These are phyloP conservation scores for Hartigia nigra DNA, from an alignment of 2,888 invertebrate species.

Conservation along the genomic window DNA sequence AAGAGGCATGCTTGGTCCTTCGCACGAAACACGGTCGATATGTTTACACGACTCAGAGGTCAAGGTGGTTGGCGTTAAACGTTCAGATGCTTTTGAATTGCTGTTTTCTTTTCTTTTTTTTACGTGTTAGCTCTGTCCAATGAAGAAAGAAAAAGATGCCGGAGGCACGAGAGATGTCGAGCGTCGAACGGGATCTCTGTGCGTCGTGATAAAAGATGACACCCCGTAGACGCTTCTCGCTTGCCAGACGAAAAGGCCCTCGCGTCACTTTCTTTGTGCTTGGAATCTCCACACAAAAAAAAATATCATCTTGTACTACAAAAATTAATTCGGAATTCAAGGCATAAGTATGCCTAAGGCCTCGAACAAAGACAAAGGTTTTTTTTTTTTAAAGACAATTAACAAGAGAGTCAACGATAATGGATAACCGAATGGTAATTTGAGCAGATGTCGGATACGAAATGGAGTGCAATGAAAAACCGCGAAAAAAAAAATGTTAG, in stretches of 20 bases:
- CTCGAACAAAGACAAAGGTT: no score
- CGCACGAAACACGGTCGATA: neutral
- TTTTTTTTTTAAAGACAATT: no score
- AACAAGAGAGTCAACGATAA: no score
- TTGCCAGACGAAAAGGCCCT: neutral
- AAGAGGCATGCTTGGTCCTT: neutral
- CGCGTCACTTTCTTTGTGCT: neutral
- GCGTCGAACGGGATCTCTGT: neutral
- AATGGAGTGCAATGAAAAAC: neutral
- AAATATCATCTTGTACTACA: neutral
- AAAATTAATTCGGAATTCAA: neutral
- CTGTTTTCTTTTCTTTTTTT: neutral
- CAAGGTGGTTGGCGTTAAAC: neutral
- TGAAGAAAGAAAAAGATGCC: neutral
- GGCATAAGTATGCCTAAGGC: no score
- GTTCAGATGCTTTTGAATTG: neutral
- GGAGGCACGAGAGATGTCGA: neutral
- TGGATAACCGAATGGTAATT: neutral
- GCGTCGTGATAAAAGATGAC: neutral
- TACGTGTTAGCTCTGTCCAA: neutral
- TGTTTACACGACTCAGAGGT: neutral
- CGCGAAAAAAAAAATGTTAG: neutral
- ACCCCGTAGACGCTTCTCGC: neutral
- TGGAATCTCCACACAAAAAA: neutral
- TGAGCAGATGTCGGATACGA: neutral